Evolutionary conservation across 2,888 invertebrate species (phyloP).

Genomic region (Platycheirus rosarum): DNA sequence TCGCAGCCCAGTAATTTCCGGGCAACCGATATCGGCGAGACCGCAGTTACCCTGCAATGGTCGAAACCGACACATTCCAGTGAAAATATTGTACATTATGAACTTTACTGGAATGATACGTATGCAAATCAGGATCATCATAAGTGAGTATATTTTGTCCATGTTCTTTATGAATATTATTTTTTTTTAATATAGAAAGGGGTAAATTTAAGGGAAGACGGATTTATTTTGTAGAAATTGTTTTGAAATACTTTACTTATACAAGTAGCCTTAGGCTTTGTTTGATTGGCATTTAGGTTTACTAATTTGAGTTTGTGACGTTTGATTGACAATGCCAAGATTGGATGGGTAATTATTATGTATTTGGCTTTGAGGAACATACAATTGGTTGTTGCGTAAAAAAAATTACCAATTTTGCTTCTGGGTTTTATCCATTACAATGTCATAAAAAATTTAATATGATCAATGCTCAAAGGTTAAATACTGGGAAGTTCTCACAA

Average conservation of each 20-base stretch:
- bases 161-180: neutral
- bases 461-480: too few species aligned
- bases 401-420: too few species aligned
- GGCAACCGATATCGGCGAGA: slow-evolving; percentile 93
- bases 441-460: too few species aligned
- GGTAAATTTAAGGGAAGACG: too few species aligned
- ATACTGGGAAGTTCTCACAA: too few species aligned
- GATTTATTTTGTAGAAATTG: too few species aligned
- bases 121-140: slow-evolving; percentile 95
- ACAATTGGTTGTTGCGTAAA: too few species aligned
- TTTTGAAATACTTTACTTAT: neutral
- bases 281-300: neutral
- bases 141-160: slow-evolving; percentile 84
- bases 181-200: neutral
- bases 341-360: too few species aligned
- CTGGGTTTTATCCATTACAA: too few species aligned
- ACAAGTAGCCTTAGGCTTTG: neutral
- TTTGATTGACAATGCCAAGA: too few species aligned
- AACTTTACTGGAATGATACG: slow-evolving; percentile 98
- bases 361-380: too few species aligned
- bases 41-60: slow-evolving; percentile 96
- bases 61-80: slow-evolving; percentile 94
- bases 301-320: neutral
- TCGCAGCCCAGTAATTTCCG: slow-evolving; percentile 96
- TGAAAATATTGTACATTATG: slow-evolving; percentile 96